These are phyloP conservation scores for Vultur gryphus DNA, from an alignment of 2,797 vertebrate genomes.

Conservation along the genomic window DNA sequence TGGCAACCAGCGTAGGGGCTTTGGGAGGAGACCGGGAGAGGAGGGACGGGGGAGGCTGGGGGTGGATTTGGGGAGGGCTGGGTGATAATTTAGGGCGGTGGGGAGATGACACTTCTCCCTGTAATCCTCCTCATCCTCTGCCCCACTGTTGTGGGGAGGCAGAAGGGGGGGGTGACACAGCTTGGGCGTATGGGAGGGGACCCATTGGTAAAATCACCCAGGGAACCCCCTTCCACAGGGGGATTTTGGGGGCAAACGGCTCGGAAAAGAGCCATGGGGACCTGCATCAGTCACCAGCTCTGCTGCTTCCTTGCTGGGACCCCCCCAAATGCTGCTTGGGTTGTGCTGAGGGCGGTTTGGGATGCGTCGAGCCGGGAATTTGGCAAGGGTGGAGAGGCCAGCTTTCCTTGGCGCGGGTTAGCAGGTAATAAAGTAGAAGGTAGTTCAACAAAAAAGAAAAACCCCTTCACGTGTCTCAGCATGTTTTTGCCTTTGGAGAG, in stretches of 20 bases:
- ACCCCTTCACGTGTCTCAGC: rapidly evolving
- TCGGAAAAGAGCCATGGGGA: background rate
- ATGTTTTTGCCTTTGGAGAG: background rate
- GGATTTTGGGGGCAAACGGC: background rate
- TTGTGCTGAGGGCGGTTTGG: background rate
- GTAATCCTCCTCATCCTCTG: background rate
- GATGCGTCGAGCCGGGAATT: background rate
- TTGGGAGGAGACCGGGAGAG: background rate
- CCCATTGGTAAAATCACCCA: background rate
- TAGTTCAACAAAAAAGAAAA: background rate
- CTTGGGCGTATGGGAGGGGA: background rate
- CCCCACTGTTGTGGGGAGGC: background rate
- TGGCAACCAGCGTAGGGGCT: background rate
- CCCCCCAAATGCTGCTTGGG: background rate
- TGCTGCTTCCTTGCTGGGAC: background rate
- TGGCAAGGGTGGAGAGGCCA: background rate
- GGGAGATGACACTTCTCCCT: background rate
- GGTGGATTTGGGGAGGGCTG: background rate
- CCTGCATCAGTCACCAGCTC: background rate
- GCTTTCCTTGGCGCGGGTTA: background rate
- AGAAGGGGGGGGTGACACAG: background rate
- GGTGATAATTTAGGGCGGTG: background rate
- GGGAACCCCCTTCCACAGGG: rapidly evolving
- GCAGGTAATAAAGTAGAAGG: background rate
- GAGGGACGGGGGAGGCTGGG: background rate